A percentile compares a stretch with the other conserved stretches of the same genome.
Conservation (phyloP, 2,888 invertebrate species). For the Eledona agricola region DNA sequence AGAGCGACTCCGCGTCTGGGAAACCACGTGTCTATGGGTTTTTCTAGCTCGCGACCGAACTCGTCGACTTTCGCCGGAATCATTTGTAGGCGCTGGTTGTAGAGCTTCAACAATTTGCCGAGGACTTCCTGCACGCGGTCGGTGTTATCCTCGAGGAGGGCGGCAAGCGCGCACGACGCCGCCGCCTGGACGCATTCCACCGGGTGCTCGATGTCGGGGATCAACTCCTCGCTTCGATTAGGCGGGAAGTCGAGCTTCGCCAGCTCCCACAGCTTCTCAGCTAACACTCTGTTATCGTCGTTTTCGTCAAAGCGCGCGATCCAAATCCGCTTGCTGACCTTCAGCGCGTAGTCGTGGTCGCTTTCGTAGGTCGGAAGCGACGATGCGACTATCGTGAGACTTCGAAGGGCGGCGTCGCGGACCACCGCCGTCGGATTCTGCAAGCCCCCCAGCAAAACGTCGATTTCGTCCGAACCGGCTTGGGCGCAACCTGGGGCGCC, state of each 20-base stretch:
- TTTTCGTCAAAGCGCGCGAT: constrained; percentile 83
- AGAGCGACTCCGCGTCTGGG: constrained; percentile 89
- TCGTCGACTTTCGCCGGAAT: constrained; percentile 88
- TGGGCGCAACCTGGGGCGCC: constrained; percentile 71
- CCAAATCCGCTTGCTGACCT: constrained; percentile 79
- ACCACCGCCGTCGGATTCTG: constrained; percentile 77
- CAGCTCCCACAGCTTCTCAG: constrained; percentile 70
- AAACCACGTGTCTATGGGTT: constrained; percentile 90
- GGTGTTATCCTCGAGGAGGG: constrained; percentile 68
- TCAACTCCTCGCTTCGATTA: constrained; percentile 66
- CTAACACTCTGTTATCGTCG: constrained; percentile 74
- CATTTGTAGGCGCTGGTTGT: constrained; percentile 80
- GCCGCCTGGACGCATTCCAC: constrained; percentile 85
- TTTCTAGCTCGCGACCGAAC: constrained; percentile 88
- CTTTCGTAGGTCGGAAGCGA: constrained; percentile 71
- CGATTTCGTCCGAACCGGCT: constrained; percentile 75
- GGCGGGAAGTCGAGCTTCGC: constrained; percentile 65
- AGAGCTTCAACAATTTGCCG: constrained; percentile 74
- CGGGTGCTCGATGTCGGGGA: constrained; percentile 80
- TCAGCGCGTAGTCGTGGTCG: constrained; percentile 68
- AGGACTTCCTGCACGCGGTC: constrained; percentile 68
- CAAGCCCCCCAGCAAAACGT: constrained; percentile 78
- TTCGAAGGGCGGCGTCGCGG: constrained; percentile 81
- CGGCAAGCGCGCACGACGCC: constrained; percentile 81
- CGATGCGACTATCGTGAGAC: constrained; percentile 71